Evolutionary conservation across 2,888 invertebrate species (phyloP), one percentile per base, ranked within the genome.

Genomic region (Epinotia demarniana): DNA sequence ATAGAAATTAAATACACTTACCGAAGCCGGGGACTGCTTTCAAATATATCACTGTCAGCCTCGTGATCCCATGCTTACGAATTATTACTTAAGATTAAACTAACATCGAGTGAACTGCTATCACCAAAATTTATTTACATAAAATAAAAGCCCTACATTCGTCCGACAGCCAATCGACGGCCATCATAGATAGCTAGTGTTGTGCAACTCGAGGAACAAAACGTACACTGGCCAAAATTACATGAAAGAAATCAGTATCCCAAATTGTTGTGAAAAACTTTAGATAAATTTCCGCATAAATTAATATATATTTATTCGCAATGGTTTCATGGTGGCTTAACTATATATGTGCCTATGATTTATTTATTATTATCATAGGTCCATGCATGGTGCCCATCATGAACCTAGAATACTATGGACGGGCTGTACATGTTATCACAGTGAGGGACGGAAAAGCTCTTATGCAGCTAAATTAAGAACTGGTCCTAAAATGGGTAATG

Each of bases 51-150:
- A 83, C 80, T 84, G 84, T 92, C 87, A 92, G 86, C 86, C 90
- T 81, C 86, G 87, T 79, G 85, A 86, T 87, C 85, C 88, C 93
- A 93, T 93, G 79, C 79, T 91, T 88, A 81, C 80, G 81, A 77
- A 82, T 79, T 73, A 83, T 78, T 77, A 79, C 79, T 72, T 82
- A 82, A 78, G 80, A 80, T 80, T 78, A 82, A 80, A 78, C 80
- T 84, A 84, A 88, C 87, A 89, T 87, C 82, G 77, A 84, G 81
- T 80, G 82, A 84, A 83, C 83, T 85, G 83, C 84, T 85, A 85
- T 84, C 82, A 78, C 80, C 79, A 80, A 82, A 84, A 86, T 82
- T 63, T 88, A 87, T 87, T 88, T 85, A 88, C 85, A 81, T 87
- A 82, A 85, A 79, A 81, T 87, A 82, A 85, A 79, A 83, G 86